These are phyloP conservation scores for Setipinna tenuifilis DNA, from an alignment of 2,797 vertebrate species.

Conservation along the genomic window DNA sequence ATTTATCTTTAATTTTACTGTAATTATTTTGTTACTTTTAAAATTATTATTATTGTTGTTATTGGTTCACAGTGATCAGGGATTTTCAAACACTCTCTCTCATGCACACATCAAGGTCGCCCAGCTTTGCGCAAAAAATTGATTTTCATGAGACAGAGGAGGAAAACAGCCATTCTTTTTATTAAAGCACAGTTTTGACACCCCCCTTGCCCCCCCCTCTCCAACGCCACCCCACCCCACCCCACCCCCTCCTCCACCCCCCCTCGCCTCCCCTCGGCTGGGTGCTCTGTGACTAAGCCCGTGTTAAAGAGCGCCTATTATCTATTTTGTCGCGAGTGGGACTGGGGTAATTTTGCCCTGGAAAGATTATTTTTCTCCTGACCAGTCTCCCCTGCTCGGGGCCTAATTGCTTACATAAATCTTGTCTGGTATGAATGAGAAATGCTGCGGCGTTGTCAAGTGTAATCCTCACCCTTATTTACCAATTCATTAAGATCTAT, in stretches of 20 bases:
- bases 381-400: slow-evolving; percentile 93
- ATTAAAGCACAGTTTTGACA: slow-evolving; percentile 13
- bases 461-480: slow-evolving; percentile 99
- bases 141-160: neutral
- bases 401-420: slow-evolving; percentile 99
- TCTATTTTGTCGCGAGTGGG: slow-evolving; percentile 91
- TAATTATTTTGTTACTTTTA: neutral
- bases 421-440: slow-evolving; percentile 99
- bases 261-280: slow-evolving; percentile 33
- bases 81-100: neutral
- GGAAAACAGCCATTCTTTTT: neutral
- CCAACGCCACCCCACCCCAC: neutral
- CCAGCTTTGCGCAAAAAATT: neutral
- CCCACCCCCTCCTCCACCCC: neutral
- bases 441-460: slow-evolving; percentile 99
- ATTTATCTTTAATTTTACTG: neutral
- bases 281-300: slow-evolving; percentile 79
- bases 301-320: slow-evolving; percentile 91
- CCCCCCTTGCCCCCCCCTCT: neutral
- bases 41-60: neutral
- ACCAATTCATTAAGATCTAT: slow-evolving; percentile 99
- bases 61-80: too few species aligned
- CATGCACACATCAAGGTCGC: neutral
- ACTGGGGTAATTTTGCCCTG: slow-evolving; percentile 96
- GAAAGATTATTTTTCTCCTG: slow-evolving; percentile 97